Percentiles rank a stretch among this genome's conserved stretches.
Evolutionary conservation across 30 jellyfish, hydroid and myxozoan genomes (phyloP).

Genomic region (Hydractinia symbiolongicarpus): DNA sequence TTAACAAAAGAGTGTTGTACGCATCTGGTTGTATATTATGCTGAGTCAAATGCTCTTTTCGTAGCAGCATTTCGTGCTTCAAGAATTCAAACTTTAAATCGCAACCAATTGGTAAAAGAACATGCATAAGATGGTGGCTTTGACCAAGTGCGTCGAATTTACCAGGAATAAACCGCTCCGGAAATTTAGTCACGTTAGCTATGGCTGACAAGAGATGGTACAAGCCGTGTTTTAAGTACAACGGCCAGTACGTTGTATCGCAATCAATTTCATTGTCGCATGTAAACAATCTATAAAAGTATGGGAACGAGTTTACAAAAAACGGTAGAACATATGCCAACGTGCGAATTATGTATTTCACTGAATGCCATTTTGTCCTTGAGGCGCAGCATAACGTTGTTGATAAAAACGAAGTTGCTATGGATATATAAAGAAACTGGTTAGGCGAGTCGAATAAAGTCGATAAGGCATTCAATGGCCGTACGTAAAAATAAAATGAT

Average conservation of each 20-base stretch:
- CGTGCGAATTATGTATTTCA: constrained; percentile 64
- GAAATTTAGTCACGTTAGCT: constrained; percentile 75
- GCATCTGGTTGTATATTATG: no score
- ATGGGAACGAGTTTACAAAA: constrained; percentile 82
- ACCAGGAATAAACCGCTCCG: constrained; percentile 88
- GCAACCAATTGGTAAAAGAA: constrained; percentile 77
- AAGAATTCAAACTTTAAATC: constrained; percentile 52
- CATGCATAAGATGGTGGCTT: constrained; percentile 86
- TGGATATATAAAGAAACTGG: constrained; percentile 43
- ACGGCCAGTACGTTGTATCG: constrained; percentile 36
- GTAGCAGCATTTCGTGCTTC: no score
- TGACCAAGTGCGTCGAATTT: constrained; percentile 81
- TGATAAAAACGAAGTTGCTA: constrained; percentile 57
- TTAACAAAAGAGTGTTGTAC: no score
- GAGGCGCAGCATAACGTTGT: constrained; percentile 68
- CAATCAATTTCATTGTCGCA: constrained; percentile 47
- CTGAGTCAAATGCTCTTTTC: no score
- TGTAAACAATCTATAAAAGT: constrained; percentile 48
- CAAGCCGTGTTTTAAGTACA: constrained; percentile 52
- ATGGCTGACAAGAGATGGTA: constrained; percentile 60
- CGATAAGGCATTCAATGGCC: constrained; percentile 50
- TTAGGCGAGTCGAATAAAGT: constrained; percentile 22
- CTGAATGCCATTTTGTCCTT: constrained; percentile 61
- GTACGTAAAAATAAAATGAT: constrained; percentile 65
- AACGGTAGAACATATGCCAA: constrained; percentile 72